Evolutionary conservation across 2,797 vertebrate genomes (phyloP).

Genomic region (Nyctibius grandis): DNA sequence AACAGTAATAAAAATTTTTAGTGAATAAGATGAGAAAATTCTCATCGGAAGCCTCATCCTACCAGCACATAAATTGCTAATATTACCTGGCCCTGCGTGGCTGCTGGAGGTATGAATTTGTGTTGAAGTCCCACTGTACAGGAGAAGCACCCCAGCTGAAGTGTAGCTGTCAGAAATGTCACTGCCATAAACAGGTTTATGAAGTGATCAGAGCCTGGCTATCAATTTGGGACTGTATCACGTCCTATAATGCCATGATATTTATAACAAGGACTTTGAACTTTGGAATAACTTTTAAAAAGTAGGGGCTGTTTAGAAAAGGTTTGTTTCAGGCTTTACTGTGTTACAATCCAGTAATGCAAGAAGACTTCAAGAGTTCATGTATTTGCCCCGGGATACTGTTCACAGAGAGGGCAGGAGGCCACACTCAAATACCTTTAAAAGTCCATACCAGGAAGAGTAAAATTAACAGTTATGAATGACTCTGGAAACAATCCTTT

Average conservation of each 20-base stretch:
- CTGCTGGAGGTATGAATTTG: not conserved
- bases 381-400: not conserved
- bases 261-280: not conserved
- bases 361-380: not conserved
- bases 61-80: not conserved
- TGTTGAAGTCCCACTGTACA: rapidly evolving
- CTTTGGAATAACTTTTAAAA: not conserved
- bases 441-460: not conserved
- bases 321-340: not conserved
- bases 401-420: not conserved
- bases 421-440: not conserved
- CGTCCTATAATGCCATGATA: not conserved
- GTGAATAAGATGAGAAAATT: not conserved
- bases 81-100: not conserved
- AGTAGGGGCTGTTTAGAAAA: not conserved
- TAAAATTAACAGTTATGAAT: not conserved
- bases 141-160: not conserved
- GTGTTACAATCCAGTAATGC: not conserved
- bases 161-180: not conserved
- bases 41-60: not conserved
- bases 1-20: not conserved
- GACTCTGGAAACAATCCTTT: not conserved
- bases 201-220: not conserved
- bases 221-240: not conserved
- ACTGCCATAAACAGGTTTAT: not conserved